Percentiles rank a stretch among this genome's conserved stretches.
These are phyloP conservation scores for Athene cunicularia DNA, from an alignment of 2,113 vertebrate species.

Conservation along the genomic window DNA sequence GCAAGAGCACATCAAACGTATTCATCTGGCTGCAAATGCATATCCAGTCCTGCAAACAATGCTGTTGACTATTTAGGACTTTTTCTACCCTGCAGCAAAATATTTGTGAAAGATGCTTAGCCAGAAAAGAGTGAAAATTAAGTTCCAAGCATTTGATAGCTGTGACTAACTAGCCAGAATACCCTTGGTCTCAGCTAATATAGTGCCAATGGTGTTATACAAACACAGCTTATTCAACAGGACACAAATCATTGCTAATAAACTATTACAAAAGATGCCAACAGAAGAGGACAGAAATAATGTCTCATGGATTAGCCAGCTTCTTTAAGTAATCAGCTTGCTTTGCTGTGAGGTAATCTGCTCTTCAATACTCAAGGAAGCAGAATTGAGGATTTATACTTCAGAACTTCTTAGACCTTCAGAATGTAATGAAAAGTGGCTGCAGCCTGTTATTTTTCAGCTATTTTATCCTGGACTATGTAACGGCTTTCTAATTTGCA, in stretches of 20 bases:
- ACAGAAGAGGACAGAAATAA: slow-evolving; percentile 18
- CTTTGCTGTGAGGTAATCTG: slow-evolving; percentile 16
- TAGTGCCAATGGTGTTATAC: slow-evolving; percentile 23
- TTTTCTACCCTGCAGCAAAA: slow-evolving; percentile 45
- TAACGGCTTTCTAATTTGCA: slow-evolving; percentile 51
- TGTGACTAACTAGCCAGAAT: slow-evolving; percentile 32
- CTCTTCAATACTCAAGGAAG: background rate
- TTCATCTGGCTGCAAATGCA: slow-evolving; percentile 48
- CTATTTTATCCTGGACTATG: slow-evolving; percentile 27
- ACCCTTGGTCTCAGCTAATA: slow-evolving; percentile 4
- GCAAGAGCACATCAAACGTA: background rate
- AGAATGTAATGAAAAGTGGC: slow-evolving; percentile 29
- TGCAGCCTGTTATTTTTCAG: slow-evolving; percentile 15
- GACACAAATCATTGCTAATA: slow-evolving; percentile 44
- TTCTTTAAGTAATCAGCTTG: slow-evolving; percentile 9
- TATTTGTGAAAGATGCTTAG: slow-evolving; percentile 29
- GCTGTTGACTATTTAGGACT: slow-evolving; percentile 21
- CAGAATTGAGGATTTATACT: background rate
- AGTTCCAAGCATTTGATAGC: slow-evolving; percentile 39
- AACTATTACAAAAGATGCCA: slow-evolving; percentile 39
- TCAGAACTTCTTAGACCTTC: background rate
- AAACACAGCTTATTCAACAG: slow-evolving; percentile 55
- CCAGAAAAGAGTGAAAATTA: slow-evolving; percentile 52
- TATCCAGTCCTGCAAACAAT: slow-evolving; percentile 36
- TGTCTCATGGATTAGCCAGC: background rate